phyloP scores from a whole-genome alignment of 2,113 vertebrate genomes.

The Archilochus colubris region DNA sequence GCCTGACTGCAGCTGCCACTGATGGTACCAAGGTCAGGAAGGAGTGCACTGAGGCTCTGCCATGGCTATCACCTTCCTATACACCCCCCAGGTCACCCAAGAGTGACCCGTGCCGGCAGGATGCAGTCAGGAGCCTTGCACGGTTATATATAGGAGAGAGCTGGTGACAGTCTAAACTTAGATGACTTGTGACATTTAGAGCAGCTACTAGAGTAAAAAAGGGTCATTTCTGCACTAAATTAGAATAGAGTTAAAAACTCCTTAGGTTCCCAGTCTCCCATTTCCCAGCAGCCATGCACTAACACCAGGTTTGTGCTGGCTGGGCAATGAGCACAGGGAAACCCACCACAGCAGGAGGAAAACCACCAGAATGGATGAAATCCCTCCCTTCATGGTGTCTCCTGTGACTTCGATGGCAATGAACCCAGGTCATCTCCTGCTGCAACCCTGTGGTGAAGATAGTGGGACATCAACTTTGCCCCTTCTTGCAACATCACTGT shows the following conservation, averaged over 20 bases:
- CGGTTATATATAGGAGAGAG: conserved; percentile 73
- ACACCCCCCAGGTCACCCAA: not conserved
- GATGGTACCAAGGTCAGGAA: not conserved
- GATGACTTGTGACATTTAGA: conserved; percentile 80
- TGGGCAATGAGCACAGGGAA: not conserved
- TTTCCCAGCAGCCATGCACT: not conserved
- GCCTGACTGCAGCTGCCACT: not conserved
- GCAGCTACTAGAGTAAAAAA: conserved; percentile 38
- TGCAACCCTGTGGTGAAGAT: not conserved
- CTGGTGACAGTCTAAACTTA: conserved; percentile 77
- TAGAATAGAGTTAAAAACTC: conserved; percentile 1
- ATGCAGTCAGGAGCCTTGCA: not conserved
- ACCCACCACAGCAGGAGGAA: not conserved
- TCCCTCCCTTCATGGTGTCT: not conserved
- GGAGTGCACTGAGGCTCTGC: not conserved
- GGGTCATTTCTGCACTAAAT: conserved; percentile 41
- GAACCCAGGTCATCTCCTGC: not conserved
- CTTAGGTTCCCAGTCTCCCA: not conserved
- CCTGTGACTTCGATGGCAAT: accelerated
- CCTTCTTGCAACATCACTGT: not conserved
- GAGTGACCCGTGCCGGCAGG: conserved; percentile 31
- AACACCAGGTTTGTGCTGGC: not conserved
- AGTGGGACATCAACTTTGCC: not conserved
- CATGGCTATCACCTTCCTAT: not conserved
- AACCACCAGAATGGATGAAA: not conserved